These are phyloP conservation scores for Rhea pennata DNA, from an alignment of 2,113 vertebrate species.

Conservation along the genomic window DNA sequence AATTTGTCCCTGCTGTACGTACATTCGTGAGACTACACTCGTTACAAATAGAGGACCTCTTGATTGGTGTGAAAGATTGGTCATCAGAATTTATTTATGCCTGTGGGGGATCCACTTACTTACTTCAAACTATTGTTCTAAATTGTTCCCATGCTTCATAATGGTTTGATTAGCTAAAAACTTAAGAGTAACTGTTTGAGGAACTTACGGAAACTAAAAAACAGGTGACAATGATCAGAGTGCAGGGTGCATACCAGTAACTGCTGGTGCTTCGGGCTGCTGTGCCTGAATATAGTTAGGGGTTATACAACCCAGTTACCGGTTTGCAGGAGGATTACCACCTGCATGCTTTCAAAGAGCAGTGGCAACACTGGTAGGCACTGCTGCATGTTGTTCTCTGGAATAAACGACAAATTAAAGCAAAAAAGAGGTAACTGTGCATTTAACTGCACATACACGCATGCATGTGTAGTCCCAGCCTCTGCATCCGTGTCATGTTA, in stretches of 20 bases:
- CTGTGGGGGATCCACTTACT: constrained; percentile 59
- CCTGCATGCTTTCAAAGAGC: neutral
- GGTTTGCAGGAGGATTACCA: neutral
- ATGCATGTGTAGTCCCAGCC: neutral
- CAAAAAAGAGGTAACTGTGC: neutral
- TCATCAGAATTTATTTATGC: constrained; percentile 39
- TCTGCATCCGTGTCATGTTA: neutral
- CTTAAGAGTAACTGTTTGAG: constrained; percentile 16
- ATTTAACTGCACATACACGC: neutral
- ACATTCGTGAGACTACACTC: neutral
- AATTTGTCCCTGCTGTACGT: neutral
- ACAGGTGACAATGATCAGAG: constrained; percentile 32
- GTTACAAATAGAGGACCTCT: neutral
- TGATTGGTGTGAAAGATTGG: constrained; percentile 39
- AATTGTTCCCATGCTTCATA: constrained; percentile 70
- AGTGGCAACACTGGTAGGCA: neutral
- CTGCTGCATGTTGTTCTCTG: neutral
- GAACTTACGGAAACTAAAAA: neutral
- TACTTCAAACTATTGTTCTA: constrained; percentile 54
- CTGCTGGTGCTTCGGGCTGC: neutral
- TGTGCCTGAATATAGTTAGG: neutral
- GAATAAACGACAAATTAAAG: neutral
- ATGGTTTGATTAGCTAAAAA: constrained; percentile 61
- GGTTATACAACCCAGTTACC: neutral
- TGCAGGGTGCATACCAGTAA: neutral